Base-by-base conservation (phyloP, 2,113 vertebrate species). In the Rafetus swinhoei region DNA sequence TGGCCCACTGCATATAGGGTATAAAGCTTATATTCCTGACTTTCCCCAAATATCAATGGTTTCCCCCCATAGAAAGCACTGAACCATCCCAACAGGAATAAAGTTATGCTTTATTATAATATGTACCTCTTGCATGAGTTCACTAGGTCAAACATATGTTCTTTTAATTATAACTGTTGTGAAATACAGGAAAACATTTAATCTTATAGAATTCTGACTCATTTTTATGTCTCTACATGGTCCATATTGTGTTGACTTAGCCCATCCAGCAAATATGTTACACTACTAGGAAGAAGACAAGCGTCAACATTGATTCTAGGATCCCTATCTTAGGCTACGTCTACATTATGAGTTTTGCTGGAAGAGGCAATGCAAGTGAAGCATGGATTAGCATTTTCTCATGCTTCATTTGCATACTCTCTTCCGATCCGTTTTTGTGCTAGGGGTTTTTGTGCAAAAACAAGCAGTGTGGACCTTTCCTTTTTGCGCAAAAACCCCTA, bases 161-260 rank as follows among this genome's bases (percentile, higher is more conserved):
- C 83, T 62, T 59, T n/a, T 7, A 2, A 16, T 29, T 39, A 9
- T 1, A 32, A 9, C 22, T 32, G 29, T 22, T 0, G 1, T 9
- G 74, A 27, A 9, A 25, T 4, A 9, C 8, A 1, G 54, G 54
- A 18, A 2, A 45, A 39, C 13, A 4, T 15, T 15, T 32, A 13
- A 50, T 9, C 27, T 10, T 69, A n/a, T n/a, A 69, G 62, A 29
- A 14, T 3, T 25, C 16, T 32, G 15, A 32, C 57, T 83, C 13
- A 45, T 25, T 21, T 27, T 21, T 65, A 27, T 29, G 9, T 82
- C 56, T 19, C 35, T 82, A 9, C 35, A 39, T 6, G 21, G 19
- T 76, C 72, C 62, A n/a, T 69, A 69, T 18, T n/a, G 13, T 69
- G 15, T 69, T 32, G 62, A n/a, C 29, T 69, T 69, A 76, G 35